These are phyloP conservation scores for Lethrus apterus DNA, from an alignment of 1,140 invertebrate genomes.

Conservation along the genomic window DNA sequence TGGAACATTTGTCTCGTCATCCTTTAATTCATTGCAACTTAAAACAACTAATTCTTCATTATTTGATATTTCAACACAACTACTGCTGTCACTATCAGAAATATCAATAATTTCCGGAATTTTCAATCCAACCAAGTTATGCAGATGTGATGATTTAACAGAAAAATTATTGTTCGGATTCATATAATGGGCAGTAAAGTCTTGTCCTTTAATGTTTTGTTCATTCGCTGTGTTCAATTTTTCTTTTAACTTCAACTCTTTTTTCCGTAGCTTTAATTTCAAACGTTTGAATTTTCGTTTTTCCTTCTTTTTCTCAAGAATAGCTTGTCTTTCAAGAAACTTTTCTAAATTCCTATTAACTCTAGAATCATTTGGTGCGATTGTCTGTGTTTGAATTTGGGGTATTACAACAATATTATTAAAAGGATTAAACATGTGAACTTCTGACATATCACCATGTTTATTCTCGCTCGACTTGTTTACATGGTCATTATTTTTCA, in stretches of 20 bases:
- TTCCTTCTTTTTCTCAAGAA: neutral
- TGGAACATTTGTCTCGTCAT: neutral
- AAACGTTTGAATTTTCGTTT: neutral
- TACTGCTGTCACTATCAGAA: conserved; percentile 8
- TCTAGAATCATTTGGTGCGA: neutral
- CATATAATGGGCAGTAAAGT: neutral
- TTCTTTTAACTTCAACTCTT: neutral
- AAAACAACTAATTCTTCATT: conserved; percentile 1
- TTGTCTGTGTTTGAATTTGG: conserved; percentile 1
- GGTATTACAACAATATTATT: conserved; percentile 9
- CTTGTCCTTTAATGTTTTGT: neutral
- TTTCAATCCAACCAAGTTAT: too few species aligned
- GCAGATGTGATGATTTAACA: neutral
- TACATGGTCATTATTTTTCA: too few species aligned
- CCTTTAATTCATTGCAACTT: neutral
- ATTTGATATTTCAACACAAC: conserved; percentile 11
- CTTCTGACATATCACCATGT: too few species aligned
- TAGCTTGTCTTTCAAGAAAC: neutral
- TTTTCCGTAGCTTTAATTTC: neutral
- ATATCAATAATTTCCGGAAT: neutral
- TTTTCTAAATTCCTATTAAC: conserved; percentile 4
- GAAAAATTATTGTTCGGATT: too few species aligned
- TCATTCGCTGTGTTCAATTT: neutral
- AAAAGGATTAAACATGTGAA: neutral
- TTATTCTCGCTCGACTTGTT: too few species aligned